Percentiles rank a stretch among this genome's conserved stretches.
Evolutionary conservation across 1,140 invertebrate genomes (phyloP).

Genomic region (Batillaria attramentaria): DNA sequence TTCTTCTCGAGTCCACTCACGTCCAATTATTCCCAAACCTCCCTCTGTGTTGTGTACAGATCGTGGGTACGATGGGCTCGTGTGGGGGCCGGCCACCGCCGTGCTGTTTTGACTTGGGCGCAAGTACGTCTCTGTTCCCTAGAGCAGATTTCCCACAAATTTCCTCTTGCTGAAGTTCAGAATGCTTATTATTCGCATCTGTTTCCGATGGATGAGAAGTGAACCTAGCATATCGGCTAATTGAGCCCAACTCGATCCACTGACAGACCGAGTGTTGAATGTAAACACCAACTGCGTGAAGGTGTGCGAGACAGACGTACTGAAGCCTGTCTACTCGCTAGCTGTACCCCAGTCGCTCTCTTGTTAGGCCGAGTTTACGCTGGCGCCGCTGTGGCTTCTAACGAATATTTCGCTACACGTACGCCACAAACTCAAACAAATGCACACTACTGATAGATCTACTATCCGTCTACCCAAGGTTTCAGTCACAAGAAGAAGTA

Average conservation of each 20-base stretch:
- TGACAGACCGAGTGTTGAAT: slow-evolving; percentile 29
- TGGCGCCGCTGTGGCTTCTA: slow-evolving; percentile 24
- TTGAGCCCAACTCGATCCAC: not conserved
- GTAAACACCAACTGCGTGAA: slow-evolving; percentile 18
- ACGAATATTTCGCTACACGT: not conserved
- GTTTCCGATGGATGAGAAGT: slow-evolving; percentile 7
- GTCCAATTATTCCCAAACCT: no score
- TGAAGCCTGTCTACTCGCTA: no score
- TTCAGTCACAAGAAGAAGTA: not conserved
- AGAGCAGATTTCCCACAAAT: not conserved
- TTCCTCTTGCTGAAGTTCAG: slow-evolving; percentile 15
- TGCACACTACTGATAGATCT: not conserved
- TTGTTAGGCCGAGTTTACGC: not conserved
- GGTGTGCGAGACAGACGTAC: not conserved
- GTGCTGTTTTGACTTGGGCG: not conserved
- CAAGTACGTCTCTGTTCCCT: not conserved
- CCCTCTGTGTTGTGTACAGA: no score
- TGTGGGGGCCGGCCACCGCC: no score
- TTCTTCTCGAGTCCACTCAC: no score
- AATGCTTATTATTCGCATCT: slow-evolving; percentile 19
- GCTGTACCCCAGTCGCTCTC: not conserved
- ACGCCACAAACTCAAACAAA: not conserved
- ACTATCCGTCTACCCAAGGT: not conserved
- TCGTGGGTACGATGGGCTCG: no score
- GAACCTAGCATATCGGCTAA: slow-evolving; percentile 12